Evolutionary conservation across 2,888 invertebrate genomes (phyloP), one percentile per base, ranked within the genome.

Genomic region (Platycheirus rosarum): DNA sequence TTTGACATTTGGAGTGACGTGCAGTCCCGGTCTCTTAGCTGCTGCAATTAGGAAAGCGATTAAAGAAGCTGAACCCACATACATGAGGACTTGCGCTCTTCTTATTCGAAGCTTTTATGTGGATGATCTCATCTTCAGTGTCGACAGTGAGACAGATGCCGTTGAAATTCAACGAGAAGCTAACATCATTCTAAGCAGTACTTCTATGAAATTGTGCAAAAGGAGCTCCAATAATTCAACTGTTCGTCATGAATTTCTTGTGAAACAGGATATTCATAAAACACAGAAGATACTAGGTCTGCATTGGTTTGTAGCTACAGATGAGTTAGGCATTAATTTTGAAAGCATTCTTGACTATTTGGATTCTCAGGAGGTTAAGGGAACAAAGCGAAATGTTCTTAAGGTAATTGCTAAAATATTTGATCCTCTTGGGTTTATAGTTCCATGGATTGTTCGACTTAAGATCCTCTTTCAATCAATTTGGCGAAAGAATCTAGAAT

Each of bases 381-480:
- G n/a, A 11, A 57, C 65, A n/a, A 65, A 65, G 9, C 26, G 63
- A 9, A 37, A 11, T 13, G 48, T 73, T 29, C 48, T 73, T 5
- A 49, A 13, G 26, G 42, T 60, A 13, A 74, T 65, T 66, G 49
- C 74, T 16, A 66, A 57, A 44, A 51, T 74, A 7, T 74, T 66
- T 26, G 57, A 74, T 9, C 65, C 74, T 23, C 42, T 74, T 51
- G 60, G 57, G 42, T 35, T 49, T 37, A 40, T 60, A 40, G 13
- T 26, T 35, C 73, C 65, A 1, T 65, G 57, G 73, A 40, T 44
- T 4, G 65, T 65, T 16, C 57, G 55, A n/a, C 26, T 63, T 7
- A 73, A 55, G 29, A 44, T 65, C 11, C 26, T 71, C 2, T 73
- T 73, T 26, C 71, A 73, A 63, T 40, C n/a, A 2, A 65, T 73